Base-by-base conservation (phyloP, 2,113 vertebrate species). In the Rhabdomys dilectus region DNA sequence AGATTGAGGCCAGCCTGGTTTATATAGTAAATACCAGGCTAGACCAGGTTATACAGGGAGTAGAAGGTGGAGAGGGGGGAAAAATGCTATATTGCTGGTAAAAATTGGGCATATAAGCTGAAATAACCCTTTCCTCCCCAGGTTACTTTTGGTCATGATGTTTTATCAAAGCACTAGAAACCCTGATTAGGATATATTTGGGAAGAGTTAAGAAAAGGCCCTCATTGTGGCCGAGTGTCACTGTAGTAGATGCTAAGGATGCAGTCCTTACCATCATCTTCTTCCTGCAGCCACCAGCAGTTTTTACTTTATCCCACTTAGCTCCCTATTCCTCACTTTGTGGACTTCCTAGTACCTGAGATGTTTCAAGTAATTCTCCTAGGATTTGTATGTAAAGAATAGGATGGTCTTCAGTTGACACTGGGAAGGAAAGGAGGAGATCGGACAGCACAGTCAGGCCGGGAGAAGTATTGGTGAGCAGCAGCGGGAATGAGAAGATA, bases 371-470 rank as follows among this genome's bases (percentile, higher is more conserved):
- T 95, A 92, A 56, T 90, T 96, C 15, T 92, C 1, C 88, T 96
- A 76, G 94, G 9, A 94, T 94, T 89, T 89, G 78, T 92, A 31
- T 92, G 45, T 64, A 95, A 96, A 72, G 73, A 95, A 77, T 82
- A 73, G 87, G 42, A 76, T 91, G 89, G 93, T 26, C 6, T 85
- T 16, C 45, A 48, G 22, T 91, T 87, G 86, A 31, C 73, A 91
- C 26, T 66, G 48, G 48, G 6, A 70, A 82, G 42, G 62, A 15
- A 84, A 84, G 21, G 48, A 81, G 42, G 89, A 85, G 29, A n/a
- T 29, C 12, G 39, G 92, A 94, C 70, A 81, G 78, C 95, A 70
- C 48, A 84, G 29, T 26, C n/a, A 4, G 36, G 26, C 93, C 17
- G 5, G n/a, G 56, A 73, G 78, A 22, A 24, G 24, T 76, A 34